These are phyloP conservation scores for Drosophila histrio DNA, from an alignment of 2,888 invertebrate species.

Conservation along the genomic window DNA sequence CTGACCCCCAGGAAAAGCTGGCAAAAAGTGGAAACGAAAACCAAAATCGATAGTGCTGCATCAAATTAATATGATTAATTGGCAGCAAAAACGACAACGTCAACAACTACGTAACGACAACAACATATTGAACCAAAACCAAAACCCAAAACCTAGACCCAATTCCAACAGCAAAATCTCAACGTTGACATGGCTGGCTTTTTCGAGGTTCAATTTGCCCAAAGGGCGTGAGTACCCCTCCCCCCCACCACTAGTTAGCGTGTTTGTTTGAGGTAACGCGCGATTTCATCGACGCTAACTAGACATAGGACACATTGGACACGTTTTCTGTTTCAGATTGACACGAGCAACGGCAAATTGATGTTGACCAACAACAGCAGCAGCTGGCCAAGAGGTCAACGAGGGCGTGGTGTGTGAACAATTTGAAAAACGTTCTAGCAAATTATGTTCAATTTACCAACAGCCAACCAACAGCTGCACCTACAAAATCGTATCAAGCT, in stretches of 20 bases:
- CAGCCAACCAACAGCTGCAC: slow-evolving; percentile 23
- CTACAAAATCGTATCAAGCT: slow-evolving; percentile 13
- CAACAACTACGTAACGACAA: slow-evolving; percentile 2
- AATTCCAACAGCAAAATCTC: slow-evolving; percentile 15
- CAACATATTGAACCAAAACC: not conserved
- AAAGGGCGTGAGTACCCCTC: not conserved
- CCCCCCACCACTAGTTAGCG: not conserved
- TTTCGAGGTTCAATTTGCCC: slow-evolving; percentile 5
- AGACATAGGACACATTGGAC: slow-evolving; percentile 17
- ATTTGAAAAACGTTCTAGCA: slow-evolving; percentile 32
- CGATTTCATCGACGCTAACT: slow-evolving; percentile 28
- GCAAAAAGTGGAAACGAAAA: not conserved
- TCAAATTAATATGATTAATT: slow-evolving; percentile 76
- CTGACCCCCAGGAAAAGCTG: not conserved
- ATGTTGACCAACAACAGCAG: slow-evolving; percentile 35
- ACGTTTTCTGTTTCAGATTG: slow-evolving; percentile 41
- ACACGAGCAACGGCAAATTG: slow-evolving; percentile 49
- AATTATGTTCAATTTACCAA: slow-evolving; percentile 43
- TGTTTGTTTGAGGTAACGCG: slow-evolving; percentile 55
- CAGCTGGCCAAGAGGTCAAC: slow-evolving; percentile 12
- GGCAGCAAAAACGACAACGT: slow-evolving; percentile 37
- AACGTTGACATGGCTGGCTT: slow-evolving; percentile 1
- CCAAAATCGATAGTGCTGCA: slow-evolving; percentile 63
- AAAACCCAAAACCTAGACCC: slow-evolving; percentile 5
- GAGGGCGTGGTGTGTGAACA: slow-evolving; percentile 11